Evolutionary conservation across 2,888 invertebrate genomes (phyloP).

Genomic region (Campopleginae sp.): DNA sequence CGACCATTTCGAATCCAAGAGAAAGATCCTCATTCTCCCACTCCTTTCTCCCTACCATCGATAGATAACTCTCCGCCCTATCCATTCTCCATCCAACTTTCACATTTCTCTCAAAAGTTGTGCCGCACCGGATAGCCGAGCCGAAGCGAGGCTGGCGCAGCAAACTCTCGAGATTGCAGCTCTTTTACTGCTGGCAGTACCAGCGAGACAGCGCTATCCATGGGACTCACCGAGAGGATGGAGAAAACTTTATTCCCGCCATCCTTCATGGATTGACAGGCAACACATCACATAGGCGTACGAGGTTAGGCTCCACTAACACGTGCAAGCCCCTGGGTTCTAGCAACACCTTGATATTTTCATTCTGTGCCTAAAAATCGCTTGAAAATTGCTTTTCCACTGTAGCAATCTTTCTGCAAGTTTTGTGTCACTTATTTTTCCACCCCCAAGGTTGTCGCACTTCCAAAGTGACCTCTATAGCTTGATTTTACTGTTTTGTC

Average conservation of each 20-base stretch:
- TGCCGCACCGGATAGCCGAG: slow-evolving; percentile 69
- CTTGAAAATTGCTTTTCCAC: slow-evolving; percentile 6
- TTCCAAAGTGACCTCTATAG: slow-evolving; percentile 13
- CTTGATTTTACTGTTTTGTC: slow-evolving; percentile 41
- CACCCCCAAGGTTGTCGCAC: slow-evolving; percentile 10
- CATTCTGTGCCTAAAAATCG: slow-evolving; percentile 12
- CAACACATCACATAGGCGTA: slow-evolving; percentile 80
- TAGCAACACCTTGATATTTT: slow-evolving; percentile 19
- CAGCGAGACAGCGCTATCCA: slow-evolving; percentile 59
- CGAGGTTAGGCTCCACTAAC: slow-evolving; percentile 54
- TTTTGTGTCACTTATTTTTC: slow-evolving; percentile 21
- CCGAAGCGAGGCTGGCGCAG: slow-evolving; percentile 60
- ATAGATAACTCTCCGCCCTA: slow-evolving; percentile 82
- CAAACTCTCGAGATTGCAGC: slow-evolving; percentile 70
- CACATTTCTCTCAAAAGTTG: slow-evolving; percentile 83
- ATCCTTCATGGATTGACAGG: slow-evolving; percentile 81
- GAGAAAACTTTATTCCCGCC: slow-evolving; percentile 79
- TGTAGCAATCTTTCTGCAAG: not conserved
- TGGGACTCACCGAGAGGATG: slow-evolving; percentile 55
- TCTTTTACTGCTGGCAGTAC: slow-evolving; percentile 61
- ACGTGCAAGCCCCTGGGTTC: slow-evolving; percentile 18
- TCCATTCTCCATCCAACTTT: slow-evolving; percentile 83
- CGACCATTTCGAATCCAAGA: slow-evolving; percentile 57
- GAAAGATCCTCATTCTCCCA: slow-evolving; percentile 49
- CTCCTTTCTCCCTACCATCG: slow-evolving; percentile 72